These are phyloP conservation scores for Saiga tatarica DNA, from an alignment of 2,113 vertebrate species.

Conservation along the genomic window DNA sequence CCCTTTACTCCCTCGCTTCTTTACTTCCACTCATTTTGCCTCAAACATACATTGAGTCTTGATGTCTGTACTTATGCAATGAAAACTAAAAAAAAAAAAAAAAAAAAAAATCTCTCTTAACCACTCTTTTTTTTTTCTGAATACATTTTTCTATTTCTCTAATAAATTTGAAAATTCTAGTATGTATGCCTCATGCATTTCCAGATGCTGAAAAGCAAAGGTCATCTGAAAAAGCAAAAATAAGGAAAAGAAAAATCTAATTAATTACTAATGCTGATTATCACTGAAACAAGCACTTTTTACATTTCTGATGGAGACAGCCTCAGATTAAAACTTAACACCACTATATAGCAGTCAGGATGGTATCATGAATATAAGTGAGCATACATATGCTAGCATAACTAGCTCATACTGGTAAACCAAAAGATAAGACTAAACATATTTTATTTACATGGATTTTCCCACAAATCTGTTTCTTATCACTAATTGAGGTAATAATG, in stretches of 20 bases:
- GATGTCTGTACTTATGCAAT: neutral
- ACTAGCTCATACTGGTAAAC: neutral
- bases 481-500: neutral
- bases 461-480: neutral
- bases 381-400: neutral
- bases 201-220: neutral
- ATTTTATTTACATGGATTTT: neutral
- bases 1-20: neutral
- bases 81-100: neutral
- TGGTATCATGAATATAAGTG: neutral
- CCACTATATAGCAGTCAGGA: neutral
- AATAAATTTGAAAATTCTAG: neutral
- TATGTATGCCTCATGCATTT: neutral
- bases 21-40: neutral
- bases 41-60: neutral
- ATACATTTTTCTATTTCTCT: neutral
- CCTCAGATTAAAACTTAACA: neutral
- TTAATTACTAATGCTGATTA: neutral
- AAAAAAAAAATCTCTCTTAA: neutral
- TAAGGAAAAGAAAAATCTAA: neutral
- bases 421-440: neutral
- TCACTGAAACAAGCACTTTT: neutral
- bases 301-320: neutral
- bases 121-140: neutral
- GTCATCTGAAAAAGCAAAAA: neutral